Percentiles rank a stretch among this genome's conserved stretches.
phyloP scores from a whole-genome alignment of 2,113 vertebrate species.

The Odontophorus gujanensis region DNA sequence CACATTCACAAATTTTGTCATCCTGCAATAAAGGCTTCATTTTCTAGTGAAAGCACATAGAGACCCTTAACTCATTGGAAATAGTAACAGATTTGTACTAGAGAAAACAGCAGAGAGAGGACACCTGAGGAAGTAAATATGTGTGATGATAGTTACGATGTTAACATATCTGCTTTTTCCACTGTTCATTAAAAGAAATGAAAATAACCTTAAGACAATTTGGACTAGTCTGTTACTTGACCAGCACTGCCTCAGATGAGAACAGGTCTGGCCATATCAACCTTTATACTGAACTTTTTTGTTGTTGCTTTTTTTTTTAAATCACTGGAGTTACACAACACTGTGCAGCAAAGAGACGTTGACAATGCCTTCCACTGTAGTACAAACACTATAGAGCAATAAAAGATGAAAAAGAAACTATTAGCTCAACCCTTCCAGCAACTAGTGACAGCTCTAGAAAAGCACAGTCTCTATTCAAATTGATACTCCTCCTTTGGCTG shows the following conservation, averaged over 20 bases:
- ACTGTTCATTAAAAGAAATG: background rate
- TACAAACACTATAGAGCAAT: too few species aligned
- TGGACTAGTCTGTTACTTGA: background rate
- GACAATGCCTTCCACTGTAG: too few species aligned
- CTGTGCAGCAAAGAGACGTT: too few species aligned
- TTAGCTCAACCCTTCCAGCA: too few species aligned
- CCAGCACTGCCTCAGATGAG: background rate
- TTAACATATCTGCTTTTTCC: background rate
- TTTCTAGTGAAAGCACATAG: background rate
- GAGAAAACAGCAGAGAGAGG: background rate
- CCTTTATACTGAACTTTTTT: background rate
- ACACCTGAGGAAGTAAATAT: background rate
- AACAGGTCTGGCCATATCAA: background rate
- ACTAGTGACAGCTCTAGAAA: too few species aligned
- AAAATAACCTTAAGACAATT: background rate
- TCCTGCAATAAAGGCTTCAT: background rate
- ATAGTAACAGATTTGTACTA: background rate
- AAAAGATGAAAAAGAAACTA: too few species aligned
- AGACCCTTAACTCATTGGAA: background rate
- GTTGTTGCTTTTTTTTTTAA: too few species aligned
- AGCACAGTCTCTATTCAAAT: too few species aligned
- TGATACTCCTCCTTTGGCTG: too few species aligned
- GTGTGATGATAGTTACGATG: background rate
- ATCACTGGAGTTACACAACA: background rate
- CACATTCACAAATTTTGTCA: background rate